Conservation (phyloP, 2,113 vertebrate species). For the Myrmophylax atrothorax region DNA sequence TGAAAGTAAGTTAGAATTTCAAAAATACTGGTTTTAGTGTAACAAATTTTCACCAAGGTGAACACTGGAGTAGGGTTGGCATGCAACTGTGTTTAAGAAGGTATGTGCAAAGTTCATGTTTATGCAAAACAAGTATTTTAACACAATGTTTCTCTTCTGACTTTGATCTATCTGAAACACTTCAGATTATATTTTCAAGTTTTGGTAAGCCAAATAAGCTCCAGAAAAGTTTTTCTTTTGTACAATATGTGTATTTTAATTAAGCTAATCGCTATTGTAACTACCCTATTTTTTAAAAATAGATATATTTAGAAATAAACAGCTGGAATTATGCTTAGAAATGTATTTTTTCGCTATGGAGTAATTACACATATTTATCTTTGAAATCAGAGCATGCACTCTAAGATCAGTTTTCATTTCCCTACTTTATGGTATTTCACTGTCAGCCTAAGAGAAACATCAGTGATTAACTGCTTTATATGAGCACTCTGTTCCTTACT, state of each 20-base stretch:
- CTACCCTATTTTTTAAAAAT: neutral
- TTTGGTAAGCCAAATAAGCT: neutral
- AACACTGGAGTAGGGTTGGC: neutral
- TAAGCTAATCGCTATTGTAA: neutral
- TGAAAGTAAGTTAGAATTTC: neutral
- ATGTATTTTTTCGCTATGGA: neutral
- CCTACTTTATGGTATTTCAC: neutral
- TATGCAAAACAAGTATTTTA: neutral
- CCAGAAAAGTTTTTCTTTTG: neutral
- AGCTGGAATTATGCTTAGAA: neutral
- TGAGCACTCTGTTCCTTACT: neutral
- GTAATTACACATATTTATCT: neutral
- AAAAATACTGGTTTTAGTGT: neutral
- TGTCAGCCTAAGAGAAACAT: neutral
- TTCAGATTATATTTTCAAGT: neutral
- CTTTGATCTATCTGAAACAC: neutral
- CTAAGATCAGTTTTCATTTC: neutral
- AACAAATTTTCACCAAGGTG: neutral
- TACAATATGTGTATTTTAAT: neutral
- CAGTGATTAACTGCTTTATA: neutral
- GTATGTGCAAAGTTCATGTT: neutral
- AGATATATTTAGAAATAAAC: neutral
- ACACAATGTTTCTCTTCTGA: neutral
- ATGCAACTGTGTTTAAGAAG: neutral
- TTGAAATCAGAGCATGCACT: constrained; percentile 14